Conservation (phyloP, 2,113 vertebrate genomes). For the Fulmarus glacialis region DNA sequence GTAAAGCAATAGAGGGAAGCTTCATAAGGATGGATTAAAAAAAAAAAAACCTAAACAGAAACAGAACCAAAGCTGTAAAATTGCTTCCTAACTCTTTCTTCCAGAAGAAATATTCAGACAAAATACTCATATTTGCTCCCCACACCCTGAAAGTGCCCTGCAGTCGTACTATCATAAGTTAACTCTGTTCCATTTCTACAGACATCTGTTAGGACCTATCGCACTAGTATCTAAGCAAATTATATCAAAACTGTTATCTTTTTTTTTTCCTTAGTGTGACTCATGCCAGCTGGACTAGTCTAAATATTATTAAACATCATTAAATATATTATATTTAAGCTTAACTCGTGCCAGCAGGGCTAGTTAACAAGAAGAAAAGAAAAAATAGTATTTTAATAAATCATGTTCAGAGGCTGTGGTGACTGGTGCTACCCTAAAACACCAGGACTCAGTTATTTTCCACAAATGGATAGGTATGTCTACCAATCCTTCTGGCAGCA, state of each 20-base stretch:
- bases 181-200: not conserved
- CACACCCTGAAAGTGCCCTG: not conserved
- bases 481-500: not conserved
- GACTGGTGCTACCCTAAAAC: not conserved
- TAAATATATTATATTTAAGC: not conserved
- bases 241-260: not conserved
- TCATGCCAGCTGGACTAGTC: constrained; percentile 52
- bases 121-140: not conserved
- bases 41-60: not conserved
- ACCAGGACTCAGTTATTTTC: not conserved
- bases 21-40: not conserved
- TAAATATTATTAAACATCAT: constrained; percentile 60
- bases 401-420: not conserved
- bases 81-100: not conserved
- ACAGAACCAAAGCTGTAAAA: not conserved
- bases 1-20: not conserved
- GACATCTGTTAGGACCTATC: not conserved
- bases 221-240: not conserved
- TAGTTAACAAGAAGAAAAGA: not conserved
- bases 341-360: not conserved
- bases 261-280: not conserved
- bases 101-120: not conserved
- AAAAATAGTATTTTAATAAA: not conserved
- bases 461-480: not conserved
- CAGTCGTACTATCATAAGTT: not conserved